A percentile compares a stretch with the other conserved stretches of the same genome.
Evolutionary conservation across 2,888 invertebrate genomes (phyloP).

Genomic region (Drosophila merina): DNA sequence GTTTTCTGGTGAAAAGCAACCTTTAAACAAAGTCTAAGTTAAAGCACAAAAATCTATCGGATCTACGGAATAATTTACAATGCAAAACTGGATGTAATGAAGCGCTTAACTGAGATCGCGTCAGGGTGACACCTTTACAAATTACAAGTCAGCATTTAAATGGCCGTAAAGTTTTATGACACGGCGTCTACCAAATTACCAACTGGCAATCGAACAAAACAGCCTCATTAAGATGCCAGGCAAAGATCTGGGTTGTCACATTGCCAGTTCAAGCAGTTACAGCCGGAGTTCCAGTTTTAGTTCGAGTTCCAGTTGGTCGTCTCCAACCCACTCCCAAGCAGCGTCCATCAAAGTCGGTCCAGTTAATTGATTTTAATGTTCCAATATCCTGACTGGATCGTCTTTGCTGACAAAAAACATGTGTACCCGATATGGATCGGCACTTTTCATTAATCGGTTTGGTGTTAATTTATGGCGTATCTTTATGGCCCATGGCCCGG

Average conservation of each 20-base stretch:
- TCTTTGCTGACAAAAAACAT: conserved; percentile 55
- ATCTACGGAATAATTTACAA: conserved; percentile 28
- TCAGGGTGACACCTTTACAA: conserved; percentile 26
- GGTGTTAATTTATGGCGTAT: conserved; percentile 76
- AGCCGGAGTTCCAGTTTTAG: conserved; percentile 16
- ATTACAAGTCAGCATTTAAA: conserved; percentile 50
- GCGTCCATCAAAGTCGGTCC: conserved; percentile 52
- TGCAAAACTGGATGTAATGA: conserved; percentile 37
- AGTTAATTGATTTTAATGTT: conserved; percentile 75
- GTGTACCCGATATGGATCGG: conserved; percentile 68
- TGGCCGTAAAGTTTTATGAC: conserved; percentile 39
- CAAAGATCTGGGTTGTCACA: conserved; percentile 21
- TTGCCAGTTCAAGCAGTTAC: conserved; percentile 2
- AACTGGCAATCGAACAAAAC: conserved; percentile 25
- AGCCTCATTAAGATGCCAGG: conserved; percentile 38
- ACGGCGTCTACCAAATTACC: conserved; percentile 26
- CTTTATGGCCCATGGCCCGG: conserved; percentile 53
- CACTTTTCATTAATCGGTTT: conserved; percentile 79
- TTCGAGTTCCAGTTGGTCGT: not conserved
- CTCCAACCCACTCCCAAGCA: not conserved
- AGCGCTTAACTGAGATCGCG: conserved; percentile 26
- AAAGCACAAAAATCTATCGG: not conserved
- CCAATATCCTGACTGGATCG: conserved; percentile 60
- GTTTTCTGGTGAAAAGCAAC: not conserved
- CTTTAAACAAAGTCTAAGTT: not conserved